Conservation (phyloP, 2,113 vertebrate species). For the Cebus imitator region DNA sequence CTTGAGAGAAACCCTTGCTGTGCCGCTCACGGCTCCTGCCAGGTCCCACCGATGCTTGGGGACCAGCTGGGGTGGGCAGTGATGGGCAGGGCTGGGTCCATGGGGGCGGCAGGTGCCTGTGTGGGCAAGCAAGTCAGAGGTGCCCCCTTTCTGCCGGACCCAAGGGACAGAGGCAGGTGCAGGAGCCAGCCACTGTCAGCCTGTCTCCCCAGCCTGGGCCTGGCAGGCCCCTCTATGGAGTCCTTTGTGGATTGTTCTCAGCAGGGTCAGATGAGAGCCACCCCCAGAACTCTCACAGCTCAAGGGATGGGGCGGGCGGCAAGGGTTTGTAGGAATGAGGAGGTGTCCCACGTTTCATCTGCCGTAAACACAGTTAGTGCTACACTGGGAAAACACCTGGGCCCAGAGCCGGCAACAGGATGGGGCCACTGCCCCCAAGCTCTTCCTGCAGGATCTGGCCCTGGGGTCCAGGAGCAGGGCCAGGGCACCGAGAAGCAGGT, state of each 20-base stretch:
- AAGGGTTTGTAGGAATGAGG: fast-evolving
- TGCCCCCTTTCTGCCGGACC: too few relatives aligned
- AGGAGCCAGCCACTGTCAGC: background rate
- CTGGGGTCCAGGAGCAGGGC: background rate
- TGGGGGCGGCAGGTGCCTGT: background rate
- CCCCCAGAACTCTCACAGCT: background rate
- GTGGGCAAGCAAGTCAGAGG: background rate
- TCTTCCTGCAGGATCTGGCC: too few relatives aligned
- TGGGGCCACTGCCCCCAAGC: background rate
- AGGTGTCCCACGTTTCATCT: background rate
- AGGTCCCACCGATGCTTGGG: background rate
- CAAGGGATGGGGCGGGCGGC: background rate
- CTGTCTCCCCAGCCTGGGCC: background rate
- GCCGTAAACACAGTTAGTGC: background rate
- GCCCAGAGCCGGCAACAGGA: background rate
- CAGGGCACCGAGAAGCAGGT: background rate
- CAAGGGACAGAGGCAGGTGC: too few relatives aligned
- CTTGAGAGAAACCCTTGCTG: background rate
- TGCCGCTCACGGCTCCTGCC: background rate
- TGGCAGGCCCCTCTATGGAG: fast-evolving
- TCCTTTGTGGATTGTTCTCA: background rate
- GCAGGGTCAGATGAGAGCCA: background rate
- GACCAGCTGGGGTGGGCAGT: background rate
- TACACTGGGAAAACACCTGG: background rate
- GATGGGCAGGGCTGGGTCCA: fast-evolving